These are phyloP conservation scores for Tarsius wallacei DNA, from an alignment of 2,797 vertebrate genomes.

Conservation along the genomic window DNA sequence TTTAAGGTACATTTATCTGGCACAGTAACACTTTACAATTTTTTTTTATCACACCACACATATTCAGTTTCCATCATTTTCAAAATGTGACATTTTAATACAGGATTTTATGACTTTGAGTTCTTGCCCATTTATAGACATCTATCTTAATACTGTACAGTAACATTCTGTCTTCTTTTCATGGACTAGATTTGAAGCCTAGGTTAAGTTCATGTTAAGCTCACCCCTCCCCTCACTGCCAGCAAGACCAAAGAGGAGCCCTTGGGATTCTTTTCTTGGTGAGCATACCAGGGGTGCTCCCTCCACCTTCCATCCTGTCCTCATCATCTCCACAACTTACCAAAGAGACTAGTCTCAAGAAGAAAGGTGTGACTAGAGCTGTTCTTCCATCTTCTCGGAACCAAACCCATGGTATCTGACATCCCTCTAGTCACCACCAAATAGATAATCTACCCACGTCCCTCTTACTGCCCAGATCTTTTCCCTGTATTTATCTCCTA, in stretches of 20 bases:
- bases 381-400: neutral
- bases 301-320: neutral
- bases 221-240: neutral
- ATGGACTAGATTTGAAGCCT: slow-evolving; percentile 21
- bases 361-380: neutral
- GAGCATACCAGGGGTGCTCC: neutral
- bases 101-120: slow-evolving; percentile 72
- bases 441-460: neutral
- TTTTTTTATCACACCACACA: slow-evolving; percentile 63
- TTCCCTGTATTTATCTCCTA: neutral
- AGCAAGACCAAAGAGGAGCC: neutral
- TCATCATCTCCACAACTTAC: neutral
- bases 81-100: slow-evolving; percentile 79
- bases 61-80: slow-evolving; percentile 73
- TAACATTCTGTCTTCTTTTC: slow-evolving; percentile 56
- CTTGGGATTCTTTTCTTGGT: neutral
- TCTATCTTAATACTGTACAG: slow-evolving; percentile 40
- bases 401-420: neutral
- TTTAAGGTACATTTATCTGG: slow-evolving; percentile 66
- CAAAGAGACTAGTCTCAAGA: neutral
- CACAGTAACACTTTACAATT: slow-evolving; percentile 54
- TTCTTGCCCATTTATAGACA: slow-evolving; percentile 75
- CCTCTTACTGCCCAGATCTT: neutral
- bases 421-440: neutral
- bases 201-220: neutral